Percentiles rank a stretch among this genome's conserved stretches.
phyloP scores from a whole-genome alignment of 2,888 invertebrate genomes.

The Bembecia ichneumoniformis region DNA sequence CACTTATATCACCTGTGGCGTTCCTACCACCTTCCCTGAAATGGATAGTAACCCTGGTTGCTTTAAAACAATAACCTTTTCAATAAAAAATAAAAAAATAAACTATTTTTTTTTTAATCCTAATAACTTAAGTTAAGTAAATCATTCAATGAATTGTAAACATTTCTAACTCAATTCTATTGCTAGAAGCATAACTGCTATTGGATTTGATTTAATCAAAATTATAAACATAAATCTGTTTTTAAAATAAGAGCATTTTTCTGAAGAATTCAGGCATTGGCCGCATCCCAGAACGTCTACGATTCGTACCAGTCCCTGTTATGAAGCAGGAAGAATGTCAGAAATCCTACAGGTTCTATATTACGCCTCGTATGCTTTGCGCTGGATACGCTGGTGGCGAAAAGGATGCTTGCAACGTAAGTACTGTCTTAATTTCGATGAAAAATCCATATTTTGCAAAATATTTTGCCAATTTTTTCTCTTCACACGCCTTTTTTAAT shows the following conservation, averaged over 20 bases:
- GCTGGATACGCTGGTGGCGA: slow-evolving; percentile 62
- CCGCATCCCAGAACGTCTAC: slow-evolving; percentile 53
- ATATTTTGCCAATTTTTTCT: neutral
- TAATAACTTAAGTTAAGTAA: too few relatives aligned
- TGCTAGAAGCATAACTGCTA: too few relatives aligned
- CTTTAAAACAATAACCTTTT: too few relatives aligned
- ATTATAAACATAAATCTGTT: neutral
- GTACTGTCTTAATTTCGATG: slow-evolving; percentile 5
- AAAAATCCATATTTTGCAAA: too few relatives aligned
- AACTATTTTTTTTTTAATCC: too few relatives aligned
- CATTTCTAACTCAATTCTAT: too few relatives aligned
- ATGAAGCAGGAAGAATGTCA: slow-evolving; percentile 48
- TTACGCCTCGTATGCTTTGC: slow-evolving; percentile 56
- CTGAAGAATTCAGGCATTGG: slow-evolving; percentile 48
- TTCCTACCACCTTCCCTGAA: too few relatives aligned
- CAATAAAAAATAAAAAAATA: too few relatives aligned
- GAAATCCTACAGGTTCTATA: slow-evolving; percentile 53
- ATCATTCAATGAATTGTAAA: too few relatives aligned
- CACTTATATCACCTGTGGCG: too few relatives aligned
- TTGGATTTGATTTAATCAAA: neutral
- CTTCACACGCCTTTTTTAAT: too few relatives aligned
- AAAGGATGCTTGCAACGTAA: slow-evolving; percentile 60
- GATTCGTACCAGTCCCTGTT: slow-evolving; percentile 59
- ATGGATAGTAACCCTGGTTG: too few relatives aligned
- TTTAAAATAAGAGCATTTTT: neutral